A percentile compares a stretch with the other conserved stretches of the same genome.
These are phyloP conservation scores for Corella eumyota DNA, from an alignment of 23 tunicate genomes.

Conservation along the genomic window DNA sequence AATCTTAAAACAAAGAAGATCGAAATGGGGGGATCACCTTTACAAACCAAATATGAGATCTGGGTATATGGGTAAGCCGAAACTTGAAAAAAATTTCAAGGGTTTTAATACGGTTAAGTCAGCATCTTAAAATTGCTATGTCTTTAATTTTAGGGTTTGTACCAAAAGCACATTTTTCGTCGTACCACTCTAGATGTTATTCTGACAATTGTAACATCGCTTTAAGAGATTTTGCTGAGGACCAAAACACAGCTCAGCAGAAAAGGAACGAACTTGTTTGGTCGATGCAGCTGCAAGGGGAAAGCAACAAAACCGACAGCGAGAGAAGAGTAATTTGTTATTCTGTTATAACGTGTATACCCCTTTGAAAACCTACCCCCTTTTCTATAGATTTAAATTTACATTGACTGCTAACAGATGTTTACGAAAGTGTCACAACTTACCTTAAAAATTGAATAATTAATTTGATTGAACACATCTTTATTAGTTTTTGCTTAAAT, in stretches of 20 bases:
- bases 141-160: constrained; percentile 38
- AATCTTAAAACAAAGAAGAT: constrained; percentile 14
- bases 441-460: too few relatives aligned
- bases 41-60: constrained; percentile 77
- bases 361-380: too few relatives aligned
- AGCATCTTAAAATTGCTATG: background rate
- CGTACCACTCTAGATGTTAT: constrained; percentile 46
- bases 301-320: constrained; percentile 3
- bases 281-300: constrained; percentile 37
- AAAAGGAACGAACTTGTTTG: constrained; percentile 4
- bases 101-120: too few relatives aligned
- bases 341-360: too few relatives aligned
- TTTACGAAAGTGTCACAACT: too few relatives aligned
- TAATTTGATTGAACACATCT: too few relatives aligned
- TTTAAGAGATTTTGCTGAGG: constrained; percentile 40
- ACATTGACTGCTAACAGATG: too few relatives aligned
- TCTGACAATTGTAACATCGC: constrained; percentile 77
- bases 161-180: constrained; percentile 63
- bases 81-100: background rate
- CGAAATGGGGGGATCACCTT: constrained; percentile 61
- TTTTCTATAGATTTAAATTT: too few relatives aligned
- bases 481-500: too few relatives aligned
- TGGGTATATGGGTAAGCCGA: constrained; percentile 80
- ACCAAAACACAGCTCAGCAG: constrained; percentile 26
- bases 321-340: constrained; percentile 29